These are phyloP conservation scores for Drosophila chauvacae DNA, from an alignment of 1,140 invertebrate species.

Conservation along the genomic window DNA sequence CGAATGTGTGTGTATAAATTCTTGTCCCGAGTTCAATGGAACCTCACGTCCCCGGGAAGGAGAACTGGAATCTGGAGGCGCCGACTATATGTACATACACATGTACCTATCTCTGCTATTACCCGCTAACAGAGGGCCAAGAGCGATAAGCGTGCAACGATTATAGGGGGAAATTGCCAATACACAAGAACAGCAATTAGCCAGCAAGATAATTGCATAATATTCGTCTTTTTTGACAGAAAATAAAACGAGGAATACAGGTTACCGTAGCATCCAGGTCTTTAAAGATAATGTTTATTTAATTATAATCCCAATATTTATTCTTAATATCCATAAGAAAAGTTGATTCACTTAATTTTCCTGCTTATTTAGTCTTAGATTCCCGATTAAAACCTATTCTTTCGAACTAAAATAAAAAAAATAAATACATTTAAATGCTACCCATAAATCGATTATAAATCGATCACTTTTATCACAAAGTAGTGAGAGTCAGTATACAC, in stretches of 20 bases:
- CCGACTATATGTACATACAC: conserved; percentile 3
- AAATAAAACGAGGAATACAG: neutral
- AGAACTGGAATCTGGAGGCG: conserved; percentile 22
- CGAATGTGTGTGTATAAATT: conserved; percentile 15
- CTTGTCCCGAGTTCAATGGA: conserved; percentile 43
- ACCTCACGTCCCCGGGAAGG: conserved; percentile 31
- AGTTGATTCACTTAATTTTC: too few relatives aligned
- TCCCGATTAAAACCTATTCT: too few relatives aligned
- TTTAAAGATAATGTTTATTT: too few relatives aligned
- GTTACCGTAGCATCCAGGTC: neutral
- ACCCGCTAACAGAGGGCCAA: conserved; percentile 14
- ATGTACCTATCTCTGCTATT: conserved; percentile 19
- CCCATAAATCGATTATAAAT: neutral
- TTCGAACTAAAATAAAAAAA: neutral
- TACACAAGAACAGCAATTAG: conserved; percentile 28
- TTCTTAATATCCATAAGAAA: neutral
- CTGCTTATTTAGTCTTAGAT: too few relatives aligned
- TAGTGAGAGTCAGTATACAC: neutral
- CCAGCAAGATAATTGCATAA: conserved; percentile 19
- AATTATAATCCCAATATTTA: neutral
- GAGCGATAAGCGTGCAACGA: conserved; percentile 21
- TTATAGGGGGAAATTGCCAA: neutral
- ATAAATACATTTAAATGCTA: neutral
- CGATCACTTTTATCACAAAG: neutral
- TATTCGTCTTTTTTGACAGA: neutral